These are phyloP conservation scores for Archegozetes longisetosus DNA, from an alignment of 1,140 invertebrate genomes.

Conservation along the genomic window DNA sequence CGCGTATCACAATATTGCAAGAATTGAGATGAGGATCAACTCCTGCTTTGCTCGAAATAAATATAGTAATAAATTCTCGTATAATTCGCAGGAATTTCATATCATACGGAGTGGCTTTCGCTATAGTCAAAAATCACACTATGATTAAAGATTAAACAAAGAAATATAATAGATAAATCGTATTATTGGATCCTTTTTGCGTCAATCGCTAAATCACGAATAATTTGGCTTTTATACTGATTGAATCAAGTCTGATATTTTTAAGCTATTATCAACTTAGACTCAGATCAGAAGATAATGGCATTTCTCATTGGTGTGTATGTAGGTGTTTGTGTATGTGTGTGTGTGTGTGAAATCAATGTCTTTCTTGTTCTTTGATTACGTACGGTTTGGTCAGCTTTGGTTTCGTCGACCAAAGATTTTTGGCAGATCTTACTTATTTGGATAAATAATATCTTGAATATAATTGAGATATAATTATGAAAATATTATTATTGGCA, in stretches of 20 bases:
- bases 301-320: too few species aligned
- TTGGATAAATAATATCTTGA: neutral
- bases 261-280: too few species aligned
- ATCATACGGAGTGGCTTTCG: neutral
- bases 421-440: neutral
- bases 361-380: neutral
- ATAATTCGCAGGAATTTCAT: neutral
- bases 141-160: neutral
- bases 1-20: neutral
- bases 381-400: neutral
- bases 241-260: neutral
- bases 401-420: neutral
- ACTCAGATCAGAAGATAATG: neutral
- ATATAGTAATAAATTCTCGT: neutral
- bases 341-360: neutral
- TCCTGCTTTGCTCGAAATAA: neutral
- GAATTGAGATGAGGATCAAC: neutral
- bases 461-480: neutral
- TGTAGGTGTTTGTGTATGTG: neutral
- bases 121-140: neutral
- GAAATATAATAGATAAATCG: neutral
- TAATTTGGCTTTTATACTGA: neutral
- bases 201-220: neutral
- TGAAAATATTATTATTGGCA: neutral
- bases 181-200: conserved; percentile 1